Percentiles rank a stretch among this genome's conserved stretches.
phyloP scores from a whole-genome alignment of 2,113 vertebrate genomes.

The Antennarius striatus region DNA sequence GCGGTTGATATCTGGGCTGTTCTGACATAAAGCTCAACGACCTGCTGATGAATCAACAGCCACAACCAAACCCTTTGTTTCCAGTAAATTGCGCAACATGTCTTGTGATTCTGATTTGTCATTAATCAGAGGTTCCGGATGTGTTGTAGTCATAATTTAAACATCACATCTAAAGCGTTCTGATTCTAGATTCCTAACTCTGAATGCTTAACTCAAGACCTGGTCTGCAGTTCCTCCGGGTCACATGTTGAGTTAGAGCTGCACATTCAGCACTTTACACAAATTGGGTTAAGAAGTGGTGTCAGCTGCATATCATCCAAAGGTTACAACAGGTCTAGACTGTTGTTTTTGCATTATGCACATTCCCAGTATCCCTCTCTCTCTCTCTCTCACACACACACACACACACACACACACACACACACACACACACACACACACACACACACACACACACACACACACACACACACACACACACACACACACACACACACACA shows the following conservation, averaged over 20 bases:
- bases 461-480: neutral
- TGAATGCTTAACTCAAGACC: neutral
- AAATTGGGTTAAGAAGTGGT: conserved; percentile 6
- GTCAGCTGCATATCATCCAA: neutral
- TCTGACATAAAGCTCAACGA: conserved; percentile 31
- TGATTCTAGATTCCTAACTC: too few species aligned
- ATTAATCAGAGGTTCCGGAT: neutral
- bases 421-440: neutral
- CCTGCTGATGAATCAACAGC: neutral
- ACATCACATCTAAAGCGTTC: neutral
- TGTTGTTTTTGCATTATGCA: neutral
- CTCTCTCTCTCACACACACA: neutral
- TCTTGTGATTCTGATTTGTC: conserved; percentile 52
- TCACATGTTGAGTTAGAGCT: neutral
- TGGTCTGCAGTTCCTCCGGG: neutral
- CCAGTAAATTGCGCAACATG: conserved; percentile 5
- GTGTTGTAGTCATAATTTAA: neutral
- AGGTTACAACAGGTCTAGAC: neutral
- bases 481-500: neutral
- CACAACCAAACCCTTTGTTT: neutral
- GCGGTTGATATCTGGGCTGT: neutral
- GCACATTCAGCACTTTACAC: neutral
- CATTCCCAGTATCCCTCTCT: neutral
- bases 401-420: neutral
- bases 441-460: neutral